Evolutionary conservation across 2,113 vertebrate species (phyloP), one percentile per base, ranked within the genome.

Genomic region (Lepisosteus osseus): DNA sequence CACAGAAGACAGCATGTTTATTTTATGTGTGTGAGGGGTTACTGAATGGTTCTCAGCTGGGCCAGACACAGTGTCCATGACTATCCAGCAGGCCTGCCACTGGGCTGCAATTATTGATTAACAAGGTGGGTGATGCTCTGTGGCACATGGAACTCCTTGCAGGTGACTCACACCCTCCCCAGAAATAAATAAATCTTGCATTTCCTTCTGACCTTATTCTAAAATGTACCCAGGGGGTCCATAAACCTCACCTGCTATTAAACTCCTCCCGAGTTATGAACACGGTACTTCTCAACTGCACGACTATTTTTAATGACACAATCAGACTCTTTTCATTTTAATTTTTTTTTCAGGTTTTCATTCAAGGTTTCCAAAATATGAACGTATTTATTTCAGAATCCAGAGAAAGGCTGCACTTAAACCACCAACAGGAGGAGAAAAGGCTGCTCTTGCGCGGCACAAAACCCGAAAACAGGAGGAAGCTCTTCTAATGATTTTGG

Each of bases 61-160:
- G 13, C 29, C 51, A 3, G 12, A 51, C 17, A 55, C 54, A 11
- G 56, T 59, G 55, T 65, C 56, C 56, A 61, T 61, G 61, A 61
- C 65, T 62, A 14, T 14, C 4, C 5, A 44, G 51, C 57, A 54
- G 17, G 61, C 61, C 61, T 61, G 65, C 40, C 55, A 73, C 65
- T 29, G 55, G 47, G 47, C 6, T 29, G 55, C 65, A 61, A 51
- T 44, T 44, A 14, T 42, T 54, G 45, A 2, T 29, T 29, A 29
- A 29, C 29, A 29, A 29, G 65, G 41, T 43, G 47, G 3, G n/a
- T 42, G 51, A 57, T 5, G 9, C 47, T 51, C 47, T 51, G 47
- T 9, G 47, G 2, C 9, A 9, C 47, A 9, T 51, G 5, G 47
- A 9, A 51, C 9, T 51, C 64, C 7, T 66, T 5, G 41, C 63